These are phyloP conservation scores for Argynnis bischoffii DNA, from an alignment of 2,888 invertebrate species.

Conservation along the genomic window DNA sequence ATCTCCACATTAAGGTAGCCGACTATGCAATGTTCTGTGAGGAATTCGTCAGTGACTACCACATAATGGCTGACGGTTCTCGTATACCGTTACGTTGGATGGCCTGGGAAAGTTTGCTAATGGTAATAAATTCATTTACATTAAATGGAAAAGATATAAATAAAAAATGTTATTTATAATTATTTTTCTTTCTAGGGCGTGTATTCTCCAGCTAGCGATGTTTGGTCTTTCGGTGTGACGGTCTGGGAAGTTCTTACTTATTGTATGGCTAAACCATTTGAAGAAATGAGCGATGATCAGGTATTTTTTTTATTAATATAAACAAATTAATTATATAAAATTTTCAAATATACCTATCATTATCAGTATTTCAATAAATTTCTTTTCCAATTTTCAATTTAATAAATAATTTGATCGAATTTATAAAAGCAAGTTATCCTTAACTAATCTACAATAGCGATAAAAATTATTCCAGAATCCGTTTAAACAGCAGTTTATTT, in stretches of 20 bases:
- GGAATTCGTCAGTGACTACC: conserved; percentile 91
- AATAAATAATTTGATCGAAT: too few species aligned
- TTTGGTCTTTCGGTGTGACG: conserved; percentile 95
- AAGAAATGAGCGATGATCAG: conserved; percentile 91
- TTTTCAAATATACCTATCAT: too few species aligned
- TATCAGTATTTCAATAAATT: too few species aligned
- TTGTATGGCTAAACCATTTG: conserved; percentile 90
- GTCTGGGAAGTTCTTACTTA: conserved; percentile 94
- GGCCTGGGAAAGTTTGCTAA: conserved; percentile 94
- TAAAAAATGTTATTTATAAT: conserved; percentile 1
- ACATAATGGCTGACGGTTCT: conserved; percentile 90
- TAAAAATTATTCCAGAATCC: too few species aligned
- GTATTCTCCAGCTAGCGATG: conserved; percentile 93
- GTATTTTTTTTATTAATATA: conserved; percentile 63
- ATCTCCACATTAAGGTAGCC: conserved; percentile 89
- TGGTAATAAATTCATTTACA: conserved; percentile 77
- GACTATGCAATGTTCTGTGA: conserved; percentile 94
- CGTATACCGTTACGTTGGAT: conserved; percentile 95
- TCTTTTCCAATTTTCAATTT: too few species aligned
- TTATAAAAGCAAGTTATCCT: too few species aligned
- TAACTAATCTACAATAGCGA: too few species aligned
- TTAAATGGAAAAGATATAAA: conserved; percentile 10
- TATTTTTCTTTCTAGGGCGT: conserved; percentile 85
- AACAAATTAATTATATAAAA: too few species aligned
- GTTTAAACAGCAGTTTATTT: too few species aligned